A percentile compares a stretch with the other conserved stretches of the same genome.
Conservation (phyloP, 2,888 invertebrate genomes). For the Orchestes rusci region DNA sequence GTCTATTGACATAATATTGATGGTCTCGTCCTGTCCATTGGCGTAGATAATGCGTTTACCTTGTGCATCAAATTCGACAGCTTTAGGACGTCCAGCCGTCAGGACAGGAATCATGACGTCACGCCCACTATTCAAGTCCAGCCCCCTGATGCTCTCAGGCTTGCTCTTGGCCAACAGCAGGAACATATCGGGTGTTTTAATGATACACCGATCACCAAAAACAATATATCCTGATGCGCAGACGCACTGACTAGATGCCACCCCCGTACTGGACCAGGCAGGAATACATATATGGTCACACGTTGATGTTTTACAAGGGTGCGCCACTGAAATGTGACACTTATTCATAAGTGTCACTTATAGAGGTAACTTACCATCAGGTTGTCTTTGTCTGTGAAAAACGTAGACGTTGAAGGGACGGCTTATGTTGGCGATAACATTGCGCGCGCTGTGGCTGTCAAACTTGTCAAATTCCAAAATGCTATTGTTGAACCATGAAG, state of each 20-base stretch:
- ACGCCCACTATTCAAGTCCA: conserved; percentile 43
- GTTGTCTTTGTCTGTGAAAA: conserved; percentile 73
- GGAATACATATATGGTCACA: conserved; percentile 75
- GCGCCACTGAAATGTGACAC: conserved; percentile 52
- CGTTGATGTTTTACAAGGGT: conserved; percentile 55
- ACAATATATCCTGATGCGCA: conserved; percentile 64
- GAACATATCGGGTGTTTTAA: conserved; percentile 52
- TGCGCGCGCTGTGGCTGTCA: conserved; percentile 30
- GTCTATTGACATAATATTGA: conserved; percentile 27
- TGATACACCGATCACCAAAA: conserved; percentile 53
- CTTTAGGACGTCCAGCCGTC: conserved; percentile 56
- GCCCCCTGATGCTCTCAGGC: conserved; percentile 65
- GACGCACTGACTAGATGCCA: conserved; percentile 57
- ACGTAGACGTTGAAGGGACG: conserved; percentile 61
- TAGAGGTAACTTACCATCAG: conserved; percentile 48
- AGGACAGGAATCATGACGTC: conserved; percentile 65
- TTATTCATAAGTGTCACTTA: no score
- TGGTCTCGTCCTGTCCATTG: conserved; percentile 45
- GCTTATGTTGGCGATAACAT: conserved; percentile 46
- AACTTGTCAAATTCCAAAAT: conserved; percentile 57
- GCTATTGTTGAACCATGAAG: conserved; percentile 61
- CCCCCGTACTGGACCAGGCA: conserved; percentile 49
- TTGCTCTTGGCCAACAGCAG: conserved; percentile 58
- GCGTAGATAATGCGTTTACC: conserved; percentile 44
- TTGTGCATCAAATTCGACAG: conserved; percentile 61